A percentile compares a stretch with the other conserved stretches of the same genome.
Evolutionary conservation across 2,888 invertebrate species (phyloP).

Genomic region (Caenorhabditis sp.): DNA sequence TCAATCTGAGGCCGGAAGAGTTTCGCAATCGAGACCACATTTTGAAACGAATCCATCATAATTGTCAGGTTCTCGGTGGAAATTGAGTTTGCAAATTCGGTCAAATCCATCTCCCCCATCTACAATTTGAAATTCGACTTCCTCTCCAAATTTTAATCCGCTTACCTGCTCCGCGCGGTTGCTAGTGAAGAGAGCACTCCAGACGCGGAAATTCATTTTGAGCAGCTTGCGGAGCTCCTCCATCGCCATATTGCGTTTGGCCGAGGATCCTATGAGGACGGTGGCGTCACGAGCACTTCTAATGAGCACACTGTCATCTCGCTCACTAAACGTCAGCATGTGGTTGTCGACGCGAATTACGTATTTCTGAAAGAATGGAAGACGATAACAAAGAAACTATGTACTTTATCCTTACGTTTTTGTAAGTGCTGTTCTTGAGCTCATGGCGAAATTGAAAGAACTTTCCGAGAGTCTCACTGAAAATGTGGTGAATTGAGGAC

Average conservation of each 20-base stretch:
- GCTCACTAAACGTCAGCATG: conserved; percentile 27
- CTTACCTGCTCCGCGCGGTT: conserved; percentile 26
- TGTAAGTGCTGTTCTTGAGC: conserved; percentile 21
- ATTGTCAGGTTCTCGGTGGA: conserved; percentile 4
- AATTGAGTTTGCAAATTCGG: conserved; percentile 9
- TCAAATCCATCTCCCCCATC: conserved; percentile 34
- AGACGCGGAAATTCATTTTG: conserved; percentile 10
- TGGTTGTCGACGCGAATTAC: background rate
- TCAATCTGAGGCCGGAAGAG: background rate
- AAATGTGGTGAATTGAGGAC: background rate
- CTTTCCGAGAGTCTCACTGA: background rate
- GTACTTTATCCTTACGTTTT: conserved; percentile 42
- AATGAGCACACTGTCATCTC: conserved; percentile 27
- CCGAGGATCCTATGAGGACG: conserved; percentile 16
- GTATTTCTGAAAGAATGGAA: conserved; percentile 38
- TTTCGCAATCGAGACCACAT: conserved; percentile 16
- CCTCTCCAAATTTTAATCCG: conserved; percentile 3
- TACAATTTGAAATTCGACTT: background rate
- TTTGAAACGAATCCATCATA: conserved; percentile 19
- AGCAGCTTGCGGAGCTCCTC: conserved; percentile 31
- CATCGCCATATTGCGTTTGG: conserved; percentile 28
- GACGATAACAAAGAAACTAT: no score
- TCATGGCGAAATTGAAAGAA: conserved; percentile 34
- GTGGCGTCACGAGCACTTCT: conserved; percentile 2
- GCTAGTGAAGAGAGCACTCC: conserved; percentile 10